phyloP scores from a whole-genome alignment of 2,888 invertebrate genomes.

The Cybosia mesomella region DNA sequence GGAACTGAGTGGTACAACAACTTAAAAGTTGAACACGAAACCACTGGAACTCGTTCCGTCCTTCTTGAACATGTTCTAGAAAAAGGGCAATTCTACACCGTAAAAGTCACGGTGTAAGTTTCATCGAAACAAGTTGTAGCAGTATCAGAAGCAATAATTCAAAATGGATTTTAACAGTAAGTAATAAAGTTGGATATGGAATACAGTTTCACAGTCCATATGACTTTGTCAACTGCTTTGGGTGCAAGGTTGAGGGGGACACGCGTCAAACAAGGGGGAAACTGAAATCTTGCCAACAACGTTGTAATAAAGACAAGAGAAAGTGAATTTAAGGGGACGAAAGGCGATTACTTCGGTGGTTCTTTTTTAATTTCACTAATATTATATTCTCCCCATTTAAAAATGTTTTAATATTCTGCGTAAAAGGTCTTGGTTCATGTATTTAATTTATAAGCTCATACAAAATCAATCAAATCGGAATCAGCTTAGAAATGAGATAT shows the following conservation, averaged over 20 bases:
- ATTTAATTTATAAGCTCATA: conserved; percentile 38
- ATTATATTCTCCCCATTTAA: conserved; percentile 67
- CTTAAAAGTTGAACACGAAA: conserved; percentile 77
- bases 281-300: conserved; percentile 88
- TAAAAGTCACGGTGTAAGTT: conserved; percentile 66
- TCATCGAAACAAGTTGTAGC: conserved; percentile 32
- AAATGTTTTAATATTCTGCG: conserved; percentile 46
- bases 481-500: conserved; percentile 19
- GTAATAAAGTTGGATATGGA: conserved; percentile 73
- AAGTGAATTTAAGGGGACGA: conserved; percentile 89
- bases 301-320: conserved; percentile 88
- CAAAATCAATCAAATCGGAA: conserved; percentile 30
- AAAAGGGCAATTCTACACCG: conserved; percentile 80
- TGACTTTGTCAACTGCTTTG: conserved; percentile 68
- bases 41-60: conserved; percentile 78
- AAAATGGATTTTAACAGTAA: conserved; percentile 74
- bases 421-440: conserved; percentile 35
- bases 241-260: conserved; percentile 78
- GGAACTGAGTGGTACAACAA: conserved; percentile 68
- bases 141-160: conserved; percentile 57
- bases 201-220: conserved; percentile 69
- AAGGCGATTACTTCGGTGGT: conserved; percentile 83
- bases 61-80: conserved; percentile 75
- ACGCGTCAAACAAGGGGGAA: conserved; percentile 80
- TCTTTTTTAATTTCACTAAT: conserved; percentile 85